Percentiles rank a stretch among this genome's conserved stretches.
Conservation (phyloP, 2,888 invertebrate species). For the Drosophila testacea region DNA sequence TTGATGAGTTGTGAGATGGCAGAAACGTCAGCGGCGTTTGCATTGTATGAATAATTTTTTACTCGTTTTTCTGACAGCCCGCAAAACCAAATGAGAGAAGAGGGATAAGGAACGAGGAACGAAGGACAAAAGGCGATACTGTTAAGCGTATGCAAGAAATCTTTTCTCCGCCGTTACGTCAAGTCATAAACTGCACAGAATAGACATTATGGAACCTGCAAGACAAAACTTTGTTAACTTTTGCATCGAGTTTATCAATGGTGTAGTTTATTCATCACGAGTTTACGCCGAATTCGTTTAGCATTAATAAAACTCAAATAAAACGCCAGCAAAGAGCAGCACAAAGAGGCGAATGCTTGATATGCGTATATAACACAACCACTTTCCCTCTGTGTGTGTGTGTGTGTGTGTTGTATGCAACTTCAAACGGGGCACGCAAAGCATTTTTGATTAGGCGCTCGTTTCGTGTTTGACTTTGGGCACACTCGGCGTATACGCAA, state of each 20-base stretch:
- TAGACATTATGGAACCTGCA: conserved; percentile 20
- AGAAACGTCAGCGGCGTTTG: conserved; percentile 46
- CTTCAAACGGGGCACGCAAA: conserved; percentile 71
- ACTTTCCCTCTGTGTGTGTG: conserved; percentile 5
- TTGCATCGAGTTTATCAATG: conserved; percentile 42
- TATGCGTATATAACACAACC: conserved; percentile 11
- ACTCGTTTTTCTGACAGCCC: conserved; percentile 67
- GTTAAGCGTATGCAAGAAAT: conserved; percentile 32
- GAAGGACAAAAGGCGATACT: conserved; percentile 11
- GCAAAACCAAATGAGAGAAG: conserved; percentile 15
- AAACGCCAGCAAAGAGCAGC: conserved; percentile 49
- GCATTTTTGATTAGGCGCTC: conserved; percentile 77
- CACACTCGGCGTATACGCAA: conserved; percentile 71
- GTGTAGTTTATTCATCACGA: conserved; percentile 35
- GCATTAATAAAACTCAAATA: conserved; percentile 70
- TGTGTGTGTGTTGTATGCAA: conserved; percentile 41
- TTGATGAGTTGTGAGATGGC: conserved; percentile 45
- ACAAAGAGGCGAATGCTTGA: conserved; percentile 61
- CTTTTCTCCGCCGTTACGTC: conserved; percentile 19
- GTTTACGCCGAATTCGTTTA: conserved; percentile 42
- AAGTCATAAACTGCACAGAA: conserved; percentile 29
- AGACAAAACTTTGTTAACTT: conserved; percentile 27
- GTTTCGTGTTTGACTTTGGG: conserved; percentile 64
- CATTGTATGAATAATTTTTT: conserved; percentile 76
- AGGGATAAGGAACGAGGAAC: neutral